Evolutionary conservation across 2,888 invertebrate species (phyloP).

Genomic region (Lamellibrachia columna): DNA sequence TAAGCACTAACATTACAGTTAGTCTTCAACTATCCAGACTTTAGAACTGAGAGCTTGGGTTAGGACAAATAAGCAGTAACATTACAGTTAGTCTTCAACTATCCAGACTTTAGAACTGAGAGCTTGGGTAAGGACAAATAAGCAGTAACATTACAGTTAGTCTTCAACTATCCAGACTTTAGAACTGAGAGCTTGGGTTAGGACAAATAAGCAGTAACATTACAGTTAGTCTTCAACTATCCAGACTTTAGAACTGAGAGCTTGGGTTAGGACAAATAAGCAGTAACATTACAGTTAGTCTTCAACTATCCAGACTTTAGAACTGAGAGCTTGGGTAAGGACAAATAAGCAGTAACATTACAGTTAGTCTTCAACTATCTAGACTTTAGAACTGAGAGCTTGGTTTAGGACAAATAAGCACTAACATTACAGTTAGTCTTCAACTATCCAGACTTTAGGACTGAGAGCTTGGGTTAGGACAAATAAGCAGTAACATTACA

Average conservation of each 20-base stretch:
- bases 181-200: background rate
- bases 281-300: too few species aligned
- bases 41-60: background rate
- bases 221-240: too few species aligned
- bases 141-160: background rate
- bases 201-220: background rate
- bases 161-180: background rate
- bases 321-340: background rate
- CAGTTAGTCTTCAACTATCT: too few species aligned
- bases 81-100: too few species aligned
- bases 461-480: background rate
- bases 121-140: background rate
- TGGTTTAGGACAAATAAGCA: background rate
- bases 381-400: background rate
- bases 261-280: background rate
- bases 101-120: background rate
- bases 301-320: background rate
- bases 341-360: background rate
- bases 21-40: too few species aligned
- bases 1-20: background rate
- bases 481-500: background rate
- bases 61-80: background rate
- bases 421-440: too few species aligned
- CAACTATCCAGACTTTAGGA: background rate
- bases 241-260: background rate